phyloP scores from a whole-genome alignment of 2,113 vertebrate species.

The Tetraodon nigroviridis region DNA sequence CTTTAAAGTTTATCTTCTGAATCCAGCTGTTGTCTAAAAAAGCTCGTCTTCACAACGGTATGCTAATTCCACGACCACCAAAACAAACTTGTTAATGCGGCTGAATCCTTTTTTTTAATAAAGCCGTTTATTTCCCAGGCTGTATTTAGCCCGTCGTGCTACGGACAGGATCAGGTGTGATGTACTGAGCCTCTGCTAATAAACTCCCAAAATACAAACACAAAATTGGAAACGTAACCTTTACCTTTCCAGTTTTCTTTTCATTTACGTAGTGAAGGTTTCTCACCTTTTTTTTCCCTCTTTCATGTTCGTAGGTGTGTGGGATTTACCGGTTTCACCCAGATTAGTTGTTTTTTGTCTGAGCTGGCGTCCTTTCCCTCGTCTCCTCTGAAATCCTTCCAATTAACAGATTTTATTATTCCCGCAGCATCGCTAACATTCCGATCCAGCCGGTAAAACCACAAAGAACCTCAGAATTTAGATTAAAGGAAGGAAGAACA shows the following conservation, averaged over 20 bases:
- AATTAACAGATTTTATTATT: slow-evolving; percentile 25
- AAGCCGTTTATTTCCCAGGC: too few species aligned
- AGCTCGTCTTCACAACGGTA: too few species aligned
- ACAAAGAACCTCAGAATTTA: not conserved
- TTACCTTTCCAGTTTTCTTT: not conserved
- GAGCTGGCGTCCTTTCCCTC: slow-evolving; percentile 2
- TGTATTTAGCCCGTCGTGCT: too few species aligned
- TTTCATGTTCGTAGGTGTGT: slow-evolving; percentile 3
- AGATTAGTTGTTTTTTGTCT: slow-evolving; percentile 18
- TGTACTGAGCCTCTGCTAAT: too few species aligned
- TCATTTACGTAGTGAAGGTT: slow-evolving; percentile 5
- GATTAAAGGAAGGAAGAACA: too few species aligned
- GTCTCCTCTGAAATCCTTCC: slow-evolving; percentile 8
- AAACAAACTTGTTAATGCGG: too few species aligned
- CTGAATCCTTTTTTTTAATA: too few species aligned
- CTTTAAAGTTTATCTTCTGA: not conserved
- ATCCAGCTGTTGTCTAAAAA: too few species aligned
- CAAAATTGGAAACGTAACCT: not conserved
- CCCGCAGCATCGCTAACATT: slow-evolving; percentile 15
- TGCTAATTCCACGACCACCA: too few species aligned
- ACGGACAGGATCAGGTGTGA: too few species aligned
- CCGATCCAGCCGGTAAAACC: not conserved
- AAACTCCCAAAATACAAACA: too few species aligned
- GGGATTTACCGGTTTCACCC: slow-evolving; percentile 12
- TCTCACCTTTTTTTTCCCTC: not conserved